Base-by-base conservation (phyloP, 2,113 vertebrate genomes). In the Gnathonemus longibarbis region DNA sequence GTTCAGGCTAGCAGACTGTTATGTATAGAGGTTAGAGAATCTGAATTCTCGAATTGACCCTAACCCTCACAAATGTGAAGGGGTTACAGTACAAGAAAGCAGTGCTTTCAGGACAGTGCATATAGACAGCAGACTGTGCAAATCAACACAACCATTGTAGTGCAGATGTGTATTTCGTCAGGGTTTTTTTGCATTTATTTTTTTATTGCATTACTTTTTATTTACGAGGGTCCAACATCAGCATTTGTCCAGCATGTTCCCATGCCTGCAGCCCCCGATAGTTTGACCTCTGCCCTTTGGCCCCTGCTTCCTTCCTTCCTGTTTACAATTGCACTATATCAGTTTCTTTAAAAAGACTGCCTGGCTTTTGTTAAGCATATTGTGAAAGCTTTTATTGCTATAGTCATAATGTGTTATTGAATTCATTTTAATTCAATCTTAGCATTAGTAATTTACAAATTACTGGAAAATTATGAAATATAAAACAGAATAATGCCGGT, bases 221-320 rank as follows among this genome's bases (percentile, higher is more conserved):
- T 15, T 87, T 49, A 19, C 1, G 9, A 27, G 8, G 27, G 24
- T 52, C 3, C 24, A 35, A 3, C 7, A 17, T 52, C 5, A 27
- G 1, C 6, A 52, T 35, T 39, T 39, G 35, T 19, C 27, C 70
- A 39, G 35, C 70, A 77, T 77, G 70, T 77, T 77, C 31, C 19
- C 80, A 46, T 87, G 46, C 13, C 17, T 27, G 46, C 45, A 27
- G 62, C n/a, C 31, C 15, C 13, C 13, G 4, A 35, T 13, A 77
- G 70, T 52, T 87, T 87, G 27, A 87, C 48, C 85, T 19, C 5
- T 87, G 50, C 27, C 85, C 85, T 87, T 87, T 87, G 85, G 53
- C 85, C 85, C 27, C 49, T 52, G 50, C 85, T 52, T 56, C 85
- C 11, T 85, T 46, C 31, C 42, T 84, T 52, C 31, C 46, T 87